These are phyloP conservation scores for Illadopsis cleaveri DNA, from an alignment of 2,113 vertebrate genomes.

Conservation along the genomic window DNA sequence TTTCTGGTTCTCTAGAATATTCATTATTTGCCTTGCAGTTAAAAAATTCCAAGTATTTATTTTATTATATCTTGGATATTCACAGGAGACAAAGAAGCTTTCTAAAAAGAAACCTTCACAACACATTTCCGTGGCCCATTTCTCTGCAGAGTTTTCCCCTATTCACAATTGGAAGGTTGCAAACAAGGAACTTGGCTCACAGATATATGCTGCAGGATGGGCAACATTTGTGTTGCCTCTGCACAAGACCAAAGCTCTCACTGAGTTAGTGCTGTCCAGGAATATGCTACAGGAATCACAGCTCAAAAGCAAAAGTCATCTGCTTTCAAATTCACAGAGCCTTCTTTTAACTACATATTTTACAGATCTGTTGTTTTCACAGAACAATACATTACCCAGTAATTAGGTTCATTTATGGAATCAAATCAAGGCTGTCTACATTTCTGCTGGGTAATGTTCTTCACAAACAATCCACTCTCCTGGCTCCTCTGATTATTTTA, in stretches of 20 bases:
- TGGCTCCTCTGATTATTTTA: slow-evolving; percentile 66
- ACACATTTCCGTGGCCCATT: not conserved
- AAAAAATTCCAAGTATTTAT: not conserved
- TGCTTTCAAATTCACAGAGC: not conserved
- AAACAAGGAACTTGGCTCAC: not conserved
- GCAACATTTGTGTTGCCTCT: not conserved
- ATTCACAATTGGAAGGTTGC: not conserved
- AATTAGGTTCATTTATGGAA: slow-evolving; percentile 65
- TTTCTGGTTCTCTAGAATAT: not conserved
- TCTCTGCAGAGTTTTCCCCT: not conserved
- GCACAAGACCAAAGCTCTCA: not conserved
- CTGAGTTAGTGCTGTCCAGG: not conserved
- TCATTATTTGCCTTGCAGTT: not conserved
- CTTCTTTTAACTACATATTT: not conserved
- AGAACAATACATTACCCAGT: slow-evolving; percentile 24
- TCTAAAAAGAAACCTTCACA: not conserved
- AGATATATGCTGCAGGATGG: not conserved
- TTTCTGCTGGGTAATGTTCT: slow-evolving; percentile 65
- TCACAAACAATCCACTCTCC: slow-evolving; percentile 60
- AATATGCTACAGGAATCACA: not conserved
- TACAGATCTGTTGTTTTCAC: slow-evolving; percentile 8
- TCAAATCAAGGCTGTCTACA: slow-evolving; percentile 63
- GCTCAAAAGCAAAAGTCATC: not conserved
- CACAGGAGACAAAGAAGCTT: not conserved
- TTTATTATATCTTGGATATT: not conserved